These are phyloP conservation scores for Sebastes vulpes DNA, from an alignment of 2,797 vertebrate genomes.

Conservation along the genomic window DNA sequence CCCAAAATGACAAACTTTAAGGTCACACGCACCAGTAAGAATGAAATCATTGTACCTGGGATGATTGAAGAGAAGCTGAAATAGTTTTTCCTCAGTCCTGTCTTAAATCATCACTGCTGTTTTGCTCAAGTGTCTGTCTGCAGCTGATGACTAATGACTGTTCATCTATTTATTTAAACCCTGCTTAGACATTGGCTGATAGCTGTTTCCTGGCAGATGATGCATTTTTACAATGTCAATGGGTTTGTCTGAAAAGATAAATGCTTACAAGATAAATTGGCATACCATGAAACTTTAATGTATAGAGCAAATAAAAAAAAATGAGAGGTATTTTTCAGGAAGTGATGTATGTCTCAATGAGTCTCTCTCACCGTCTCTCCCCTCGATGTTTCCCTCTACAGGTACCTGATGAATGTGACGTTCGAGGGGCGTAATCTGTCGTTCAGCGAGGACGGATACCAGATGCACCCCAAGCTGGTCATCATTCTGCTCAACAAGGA, in stretches of 20 bases:
- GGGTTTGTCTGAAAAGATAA: conserved; percentile 16
- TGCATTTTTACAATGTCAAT: conserved; percentile 10
- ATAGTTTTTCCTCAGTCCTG: neutral
- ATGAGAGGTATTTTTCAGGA: conserved; percentile 57
- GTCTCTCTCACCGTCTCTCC: neutral
- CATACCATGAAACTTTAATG: conserved; percentile 3
- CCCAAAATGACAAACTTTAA: neutral
- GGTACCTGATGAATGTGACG: conserved; percentile 96
- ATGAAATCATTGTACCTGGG: neutral
- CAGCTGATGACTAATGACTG: conserved; percentile 28
- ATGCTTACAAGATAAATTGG: neutral
- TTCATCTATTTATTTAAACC: conserved; percentile 17
- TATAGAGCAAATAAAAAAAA: conserved; percentile 56
- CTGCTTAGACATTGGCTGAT: neutral
- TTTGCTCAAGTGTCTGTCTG: conserved; percentile 23
- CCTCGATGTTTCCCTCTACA: conserved; percentile 32
- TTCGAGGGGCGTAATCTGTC: conserved; percentile 99
- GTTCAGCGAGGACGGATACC: conserved; percentile 98
- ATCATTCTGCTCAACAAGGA: conserved; percentile 98
- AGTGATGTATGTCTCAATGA: neutral
- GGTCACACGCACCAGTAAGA: neutral
- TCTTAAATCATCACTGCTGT: conserved; percentile 19
- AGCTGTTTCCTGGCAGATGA: conserved; percentile 16
- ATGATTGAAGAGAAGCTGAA: neutral
- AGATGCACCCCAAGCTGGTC: conserved; percentile 98